Percentiles rank a stretch among this genome's conserved stretches.
Conservation (phyloP, 2,888 invertebrate species). For the Pristionchus maxplancki region DNA sequence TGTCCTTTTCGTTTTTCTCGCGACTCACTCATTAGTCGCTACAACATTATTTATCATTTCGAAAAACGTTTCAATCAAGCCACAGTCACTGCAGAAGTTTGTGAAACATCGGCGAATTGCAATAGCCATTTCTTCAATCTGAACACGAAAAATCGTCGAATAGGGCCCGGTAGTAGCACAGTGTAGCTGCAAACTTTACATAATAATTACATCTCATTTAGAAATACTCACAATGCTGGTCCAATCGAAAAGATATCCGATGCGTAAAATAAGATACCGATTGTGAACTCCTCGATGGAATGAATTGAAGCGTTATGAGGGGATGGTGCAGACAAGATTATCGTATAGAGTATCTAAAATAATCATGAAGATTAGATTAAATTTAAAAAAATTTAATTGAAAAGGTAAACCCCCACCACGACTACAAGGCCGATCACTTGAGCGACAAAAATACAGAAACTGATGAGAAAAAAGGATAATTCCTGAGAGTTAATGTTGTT, state of each 20-base stretch:
- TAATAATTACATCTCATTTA: background rate
- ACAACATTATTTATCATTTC: no score
- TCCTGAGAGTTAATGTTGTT: background rate
- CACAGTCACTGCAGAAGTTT: no score
- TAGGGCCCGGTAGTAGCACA: background rate
- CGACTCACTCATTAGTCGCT: no score
- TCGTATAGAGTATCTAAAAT: no score
- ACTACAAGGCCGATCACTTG: background rate
- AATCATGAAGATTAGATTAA: no score
- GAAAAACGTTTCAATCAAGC: no score
- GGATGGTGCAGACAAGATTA: no score
- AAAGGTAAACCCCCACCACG: background rate
- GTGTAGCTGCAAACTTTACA: background rate
- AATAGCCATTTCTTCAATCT: background rate
- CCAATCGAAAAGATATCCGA: background rate
- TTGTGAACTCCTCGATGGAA: background rate
- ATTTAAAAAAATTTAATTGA: background rate
- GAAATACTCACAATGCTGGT: background rate
- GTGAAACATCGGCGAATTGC: no score
- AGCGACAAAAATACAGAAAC: constrained; percentile 7
- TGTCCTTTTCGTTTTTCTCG: no score
- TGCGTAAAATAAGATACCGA: background rate
- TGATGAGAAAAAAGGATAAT: background rate
- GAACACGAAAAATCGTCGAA: background rate
- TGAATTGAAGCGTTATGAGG: background rate